These are phyloP conservation scores for Cataglyphis rosenhaueri DNA, from an alignment of 2,888 invertebrate genomes.

Conservation along the genomic window DNA sequence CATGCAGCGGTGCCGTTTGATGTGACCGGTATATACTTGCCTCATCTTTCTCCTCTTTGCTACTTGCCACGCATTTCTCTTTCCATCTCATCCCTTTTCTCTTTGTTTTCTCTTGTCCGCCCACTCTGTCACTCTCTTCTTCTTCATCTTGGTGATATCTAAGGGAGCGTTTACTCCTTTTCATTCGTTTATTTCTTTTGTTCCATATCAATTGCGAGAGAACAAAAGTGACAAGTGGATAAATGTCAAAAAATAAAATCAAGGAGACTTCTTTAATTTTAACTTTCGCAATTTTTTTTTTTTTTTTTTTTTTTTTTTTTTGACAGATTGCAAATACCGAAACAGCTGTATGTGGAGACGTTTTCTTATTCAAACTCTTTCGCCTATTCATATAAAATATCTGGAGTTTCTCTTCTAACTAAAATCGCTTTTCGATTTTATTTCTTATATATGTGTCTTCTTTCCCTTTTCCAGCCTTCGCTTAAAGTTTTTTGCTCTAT, in stretches of 20 bases:
- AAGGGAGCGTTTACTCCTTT: not conserved
- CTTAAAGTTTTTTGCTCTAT: not conserved
- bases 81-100: slow-evolving; percentile 41
- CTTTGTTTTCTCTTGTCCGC: slow-evolving; percentile 21
- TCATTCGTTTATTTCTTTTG: not conserved
- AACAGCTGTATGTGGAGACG: too few relatives aligned
- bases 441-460: not conserved
- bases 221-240: not conserved
- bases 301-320: not conserved
- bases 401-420: not conserved
- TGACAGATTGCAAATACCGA: not conserved
- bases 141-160: slow-evolving; percentile 21
- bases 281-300: not conserved
- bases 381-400: too few relatives aligned
- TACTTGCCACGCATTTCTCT: slow-evolving; percentile 59
- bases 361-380: too few relatives aligned
- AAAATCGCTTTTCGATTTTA: not conserved
- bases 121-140: slow-evolving; percentile 17
- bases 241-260: not conserved
- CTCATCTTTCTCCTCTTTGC: slow-evolving; percentile 39
- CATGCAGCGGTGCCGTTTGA: slow-evolving; percentile 77
- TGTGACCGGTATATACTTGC: slow-evolving; percentile 64
- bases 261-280: not conserved
- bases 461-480: not conserved
- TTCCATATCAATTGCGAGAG: not conserved